Conservation (phyloP, 2,797 vertebrate species). For the Pogoniulus pusillus region DNA sequence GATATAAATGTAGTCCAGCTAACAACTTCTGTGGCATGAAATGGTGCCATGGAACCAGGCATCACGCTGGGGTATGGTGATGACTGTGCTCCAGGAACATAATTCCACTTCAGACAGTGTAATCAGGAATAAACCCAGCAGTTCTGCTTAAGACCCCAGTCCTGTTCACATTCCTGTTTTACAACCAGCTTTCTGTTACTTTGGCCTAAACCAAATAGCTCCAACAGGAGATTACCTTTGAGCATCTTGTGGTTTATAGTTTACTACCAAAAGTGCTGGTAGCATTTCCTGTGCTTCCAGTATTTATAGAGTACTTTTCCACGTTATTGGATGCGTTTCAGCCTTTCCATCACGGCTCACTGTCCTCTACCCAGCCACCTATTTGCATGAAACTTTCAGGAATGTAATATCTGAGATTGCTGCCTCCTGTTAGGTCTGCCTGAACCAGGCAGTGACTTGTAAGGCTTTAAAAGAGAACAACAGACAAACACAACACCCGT, state of each 20-base stretch:
- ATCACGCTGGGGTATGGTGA: not conserved
- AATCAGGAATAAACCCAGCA: not conserved
- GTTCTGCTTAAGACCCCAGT: not conserved
- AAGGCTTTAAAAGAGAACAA: not conserved
- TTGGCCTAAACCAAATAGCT: not conserved
- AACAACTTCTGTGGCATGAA: not conserved
- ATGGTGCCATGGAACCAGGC: not conserved
- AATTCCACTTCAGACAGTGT: not conserved
- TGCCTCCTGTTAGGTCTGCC: not conserved
- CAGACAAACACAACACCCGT: not conserved
- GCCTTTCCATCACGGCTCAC: not conserved
- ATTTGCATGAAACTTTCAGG: slow-evolving; percentile 18
- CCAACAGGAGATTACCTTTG: not conserved
- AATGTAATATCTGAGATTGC: not conserved
- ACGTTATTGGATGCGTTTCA: not conserved
- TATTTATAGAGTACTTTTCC: not conserved
- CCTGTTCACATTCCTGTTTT: not conserved
- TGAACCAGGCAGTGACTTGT: not conserved
- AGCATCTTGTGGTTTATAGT: not conserved
- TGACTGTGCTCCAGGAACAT: not conserved
- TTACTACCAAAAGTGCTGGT: not conserved
- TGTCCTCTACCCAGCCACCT: not conserved
- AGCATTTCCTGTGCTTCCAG: not conserved
- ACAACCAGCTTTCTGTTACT: not conserved
- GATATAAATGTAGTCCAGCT: not conserved